A percentile compares a stretch with the other conserved stretches of the same genome.
Conservation (phyloP, 2,888 invertebrate species). For the Standfussiana lucernea region DNA sequence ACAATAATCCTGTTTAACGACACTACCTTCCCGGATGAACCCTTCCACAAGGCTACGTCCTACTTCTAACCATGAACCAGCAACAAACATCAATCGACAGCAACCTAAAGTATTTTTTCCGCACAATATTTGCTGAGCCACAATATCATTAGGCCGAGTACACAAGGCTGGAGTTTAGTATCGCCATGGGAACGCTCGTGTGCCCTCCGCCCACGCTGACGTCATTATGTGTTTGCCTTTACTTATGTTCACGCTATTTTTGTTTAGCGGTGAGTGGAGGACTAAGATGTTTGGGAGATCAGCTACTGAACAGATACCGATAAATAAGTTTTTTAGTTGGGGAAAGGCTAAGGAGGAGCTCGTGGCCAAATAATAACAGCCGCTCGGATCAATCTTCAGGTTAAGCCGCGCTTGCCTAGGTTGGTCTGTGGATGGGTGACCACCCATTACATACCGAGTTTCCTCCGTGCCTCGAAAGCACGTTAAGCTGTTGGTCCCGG, state of each 20-base stretch:
- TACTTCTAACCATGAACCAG: slow-evolving; percentile 4
- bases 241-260: slow-evolving; percentile 30
- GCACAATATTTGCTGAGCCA: slow-evolving; percentile 45
- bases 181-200: slow-evolving; percentile 56
- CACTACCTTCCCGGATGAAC: not conserved
- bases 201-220: slow-evolving; percentile 44
- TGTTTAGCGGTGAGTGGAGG: slow-evolving; percentile 16
- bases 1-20: not conserved
- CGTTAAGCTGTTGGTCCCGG: too few species aligned
- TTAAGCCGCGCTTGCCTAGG: too few species aligned
- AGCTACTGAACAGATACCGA: not conserved
- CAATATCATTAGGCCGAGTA: slow-evolving; percentile 66
- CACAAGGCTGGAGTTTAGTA: slow-evolving; percentile 62
- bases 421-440: too few species aligned
- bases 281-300: not conserved
- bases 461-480: too few species aligned
- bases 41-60: not conserved
- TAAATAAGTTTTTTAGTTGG: too few species aligned
- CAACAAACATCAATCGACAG: slow-evolving; percentile 21
- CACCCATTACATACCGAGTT: too few species aligned
- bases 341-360: too few species aligned
- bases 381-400: too few species aligned
- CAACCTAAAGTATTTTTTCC: slow-evolving; percentile 26
- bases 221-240: slow-evolving; percentile 52
- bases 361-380: too few species aligned